Evolutionary conservation across 2,113 vertebrate species (phyloP), one percentile per base, ranked within the genome.

Genomic region (Hydrochoerus hydrochaeris): DNA sequence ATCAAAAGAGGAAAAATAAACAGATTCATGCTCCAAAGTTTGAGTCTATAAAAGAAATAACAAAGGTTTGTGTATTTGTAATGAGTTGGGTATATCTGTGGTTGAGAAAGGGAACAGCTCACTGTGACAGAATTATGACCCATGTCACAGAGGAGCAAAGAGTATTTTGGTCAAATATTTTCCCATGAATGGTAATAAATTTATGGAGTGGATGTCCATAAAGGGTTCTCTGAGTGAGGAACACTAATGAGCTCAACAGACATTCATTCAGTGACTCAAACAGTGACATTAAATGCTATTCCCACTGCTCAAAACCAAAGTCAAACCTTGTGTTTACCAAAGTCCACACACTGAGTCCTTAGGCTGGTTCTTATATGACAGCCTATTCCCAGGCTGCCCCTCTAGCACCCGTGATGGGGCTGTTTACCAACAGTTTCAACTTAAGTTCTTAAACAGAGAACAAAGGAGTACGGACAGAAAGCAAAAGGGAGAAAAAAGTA

Each of bases 121-220:
- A 62, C 67, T 97, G 57, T 86, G 87, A 93, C 24, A 96, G 84
- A 96, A 96, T 97, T 96, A 94, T 77, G 87, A 84, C 41, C 57
- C 71, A 54, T 88, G 93, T 93, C 93, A 97, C 80, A 91, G 54
- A 95, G 52, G 86, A 96, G 89, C 95, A 97, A 62, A 87, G 75
- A 95, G 52, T 58, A 92, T 86, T 94, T 95, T 92, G 84, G 91
- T 97, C 90, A 98, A 97, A 91, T 93, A 97, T 98, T 98, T 98
- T 98, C 78, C 77, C 96, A 98, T 24, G 90, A 98, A 98, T 75
- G 69, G 88, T 83, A 96, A 97, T 87, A 95, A 97, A 92, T 77
- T 93, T 90, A 94, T 35, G 83, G 90, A 93, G 54, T 81, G 52
- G 86, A 97, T 91, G 58, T 91, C 94, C 58, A 0, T 92, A 98